phyloP scores from a whole-genome alignment of 2,888 invertebrate genomes.

The Hirudinaria manillensis region DNA sequence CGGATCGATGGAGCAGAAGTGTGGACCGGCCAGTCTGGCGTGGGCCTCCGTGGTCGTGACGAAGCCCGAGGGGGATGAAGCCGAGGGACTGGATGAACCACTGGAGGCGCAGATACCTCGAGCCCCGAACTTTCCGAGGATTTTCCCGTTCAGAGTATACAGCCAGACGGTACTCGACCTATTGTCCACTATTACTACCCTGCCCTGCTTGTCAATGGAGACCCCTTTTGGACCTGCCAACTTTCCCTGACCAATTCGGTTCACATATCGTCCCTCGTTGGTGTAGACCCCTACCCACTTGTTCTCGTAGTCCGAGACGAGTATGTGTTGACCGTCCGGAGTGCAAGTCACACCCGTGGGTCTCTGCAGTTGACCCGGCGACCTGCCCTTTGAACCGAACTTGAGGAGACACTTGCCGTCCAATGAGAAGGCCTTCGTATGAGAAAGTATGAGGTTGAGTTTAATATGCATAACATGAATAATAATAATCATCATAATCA shows the following conservation, averaged over 20 bases:
- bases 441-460: slow-evolving; percentile 55
- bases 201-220: slow-evolving; percentile 55
- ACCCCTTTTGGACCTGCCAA: slow-evolving; percentile 59
- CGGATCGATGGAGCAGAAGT: slow-evolving; percentile 58
- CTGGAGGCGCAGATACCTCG: slow-evolving; percentile 53
- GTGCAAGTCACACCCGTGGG: slow-evolving; percentile 58
- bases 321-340: slow-evolving; percentile 54
- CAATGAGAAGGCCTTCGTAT: slow-evolving; percentile 49
- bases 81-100: neutral
- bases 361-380: slow-evolving; percentile 57
- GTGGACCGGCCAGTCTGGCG: slow-evolving; percentile 58
- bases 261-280: slow-evolving; percentile 57
- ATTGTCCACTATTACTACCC: slow-evolving; percentile 59
- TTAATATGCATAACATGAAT: slow-evolving; percentile 54
- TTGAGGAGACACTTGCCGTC: slow-evolving; percentile 55
- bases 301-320: slow-evolving; percentile 59
- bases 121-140: slow-evolving; percentile 55
- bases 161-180: slow-evolving; percentile 57
- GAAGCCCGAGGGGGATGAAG: neutral
- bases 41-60: slow-evolving; percentile 55
- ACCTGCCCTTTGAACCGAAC: slow-evolving; percentile 55
- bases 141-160: slow-evolving; percentile 56
- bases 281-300: slow-evolving; percentile 57
- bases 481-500: no score
- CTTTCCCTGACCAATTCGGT: slow-evolving; percentile 56